phyloP scores from a whole-genome alignment of 2,888 invertebrate genomes.

The Cryptosula pallasiana region DNA sequence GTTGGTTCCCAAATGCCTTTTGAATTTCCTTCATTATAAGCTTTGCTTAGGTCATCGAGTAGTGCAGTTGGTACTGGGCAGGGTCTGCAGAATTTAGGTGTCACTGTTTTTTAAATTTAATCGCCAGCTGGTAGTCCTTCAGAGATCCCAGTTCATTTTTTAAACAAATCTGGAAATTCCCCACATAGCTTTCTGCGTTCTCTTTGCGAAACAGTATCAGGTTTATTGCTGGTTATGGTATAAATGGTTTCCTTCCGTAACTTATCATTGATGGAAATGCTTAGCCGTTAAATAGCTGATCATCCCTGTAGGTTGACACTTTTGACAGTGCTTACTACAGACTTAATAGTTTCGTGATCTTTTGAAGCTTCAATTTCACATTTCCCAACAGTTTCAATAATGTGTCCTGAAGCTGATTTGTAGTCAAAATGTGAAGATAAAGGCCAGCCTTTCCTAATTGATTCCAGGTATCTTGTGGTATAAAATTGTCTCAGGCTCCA shows the following conservation, averaged over 20 bases:
- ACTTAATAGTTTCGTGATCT: not conserved
- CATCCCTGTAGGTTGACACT: not conserved
- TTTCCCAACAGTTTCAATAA: not conserved
- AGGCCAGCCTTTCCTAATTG: not conserved
- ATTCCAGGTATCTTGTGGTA: not conserved
- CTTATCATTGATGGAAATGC: not conserved
- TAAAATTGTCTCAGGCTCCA: not conserved
- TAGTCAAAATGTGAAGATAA: not conserved
- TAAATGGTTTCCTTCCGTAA: not conserved
- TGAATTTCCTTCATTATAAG: slow-evolving; percentile 25
- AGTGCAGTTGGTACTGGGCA: slow-evolving; percentile 30
- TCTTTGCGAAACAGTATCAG: not conserved
- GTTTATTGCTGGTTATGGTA: not conserved
- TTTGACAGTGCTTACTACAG: not conserved
- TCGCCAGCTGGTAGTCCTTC: not conserved
- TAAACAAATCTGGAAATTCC: not conserved
- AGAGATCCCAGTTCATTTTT: not conserved
- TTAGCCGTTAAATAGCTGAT: not conserved
- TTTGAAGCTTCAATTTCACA: not conserved
- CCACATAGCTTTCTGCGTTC: too few species aligned
- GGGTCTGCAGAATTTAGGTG: not conserved
- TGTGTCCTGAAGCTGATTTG: not conserved
- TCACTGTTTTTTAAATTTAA: not conserved
- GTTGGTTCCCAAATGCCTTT: slow-evolving; percentile 25
- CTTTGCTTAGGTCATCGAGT: not conserved